These are phyloP conservation scores for Uloborus diversus DNA, from an alignment of 1,140 invertebrate genomes.

Conservation along the genomic window DNA sequence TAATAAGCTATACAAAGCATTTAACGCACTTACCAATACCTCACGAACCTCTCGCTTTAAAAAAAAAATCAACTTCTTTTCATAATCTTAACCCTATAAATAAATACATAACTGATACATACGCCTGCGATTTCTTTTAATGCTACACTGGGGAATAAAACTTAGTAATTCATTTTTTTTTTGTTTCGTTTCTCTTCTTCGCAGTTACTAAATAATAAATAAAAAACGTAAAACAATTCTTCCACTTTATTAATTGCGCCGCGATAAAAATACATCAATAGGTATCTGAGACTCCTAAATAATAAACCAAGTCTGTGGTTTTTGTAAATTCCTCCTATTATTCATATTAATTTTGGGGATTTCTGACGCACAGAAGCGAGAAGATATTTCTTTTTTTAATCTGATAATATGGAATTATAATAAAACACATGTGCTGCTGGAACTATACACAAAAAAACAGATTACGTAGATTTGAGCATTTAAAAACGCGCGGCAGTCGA, in stretches of 20 bases:
- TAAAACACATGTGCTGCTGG: background rate
- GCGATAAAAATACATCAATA: conserved; percentile 41
- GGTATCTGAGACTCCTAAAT: background rate
- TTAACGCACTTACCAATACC: too few species aligned
- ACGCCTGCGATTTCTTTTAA: too few species aligned
- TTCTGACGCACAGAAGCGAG: background rate
- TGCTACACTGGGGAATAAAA: too few species aligned
- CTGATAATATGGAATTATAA: conserved; percentile 28
- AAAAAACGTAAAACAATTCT: too few species aligned
- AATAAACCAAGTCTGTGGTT: background rate
- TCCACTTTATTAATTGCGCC: conserved; percentile 41
- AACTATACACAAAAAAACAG: conserved; percentile 21
- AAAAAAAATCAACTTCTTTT: too few species aligned
- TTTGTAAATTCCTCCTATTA: conserved; percentile 16
- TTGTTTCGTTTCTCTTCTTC: too few species aligned
- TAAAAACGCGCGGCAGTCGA: conserved; percentile 5
- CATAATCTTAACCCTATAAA: too few species aligned
- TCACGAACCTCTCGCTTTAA: too few species aligned
- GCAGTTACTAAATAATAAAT: too few species aligned
- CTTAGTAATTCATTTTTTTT: too few species aligned
- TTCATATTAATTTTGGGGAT: conserved; percentile 34
- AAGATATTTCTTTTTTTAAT: conserved; percentile 26
- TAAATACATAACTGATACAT: too few species aligned
- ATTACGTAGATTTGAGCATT: background rate
- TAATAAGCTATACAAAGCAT: too few species aligned